Evolutionary conservation across 1,140 invertebrate species (phyloP).

Genomic region (Drosophila murphyi): DNA sequence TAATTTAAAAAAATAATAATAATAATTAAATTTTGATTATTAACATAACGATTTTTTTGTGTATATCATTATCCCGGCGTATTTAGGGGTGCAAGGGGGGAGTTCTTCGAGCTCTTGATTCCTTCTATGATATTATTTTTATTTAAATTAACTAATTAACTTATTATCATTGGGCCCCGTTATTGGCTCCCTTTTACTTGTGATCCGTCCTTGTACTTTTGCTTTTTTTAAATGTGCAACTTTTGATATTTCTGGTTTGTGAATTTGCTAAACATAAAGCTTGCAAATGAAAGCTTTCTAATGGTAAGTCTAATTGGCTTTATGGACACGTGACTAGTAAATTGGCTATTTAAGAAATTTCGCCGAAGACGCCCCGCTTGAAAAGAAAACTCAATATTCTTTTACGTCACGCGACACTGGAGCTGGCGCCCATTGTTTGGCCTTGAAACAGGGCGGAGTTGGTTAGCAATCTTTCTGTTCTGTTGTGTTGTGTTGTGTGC

Average conservation of each 20-base stretch:
- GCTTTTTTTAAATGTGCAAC: background rate
- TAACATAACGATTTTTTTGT: too few relatives aligned
- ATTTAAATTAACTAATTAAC: too few relatives aligned
- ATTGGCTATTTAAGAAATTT: conserved; percentile 42
- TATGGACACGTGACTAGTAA: conserved; percentile 59
- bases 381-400: conserved; percentile 65
- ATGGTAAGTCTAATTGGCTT: conserved; percentile 64
- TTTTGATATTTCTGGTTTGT: conserved; percentile 40
- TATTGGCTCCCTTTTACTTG: background rate
- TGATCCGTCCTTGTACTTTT: background rate
- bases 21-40: conserved; percentile 11
- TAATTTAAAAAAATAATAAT: conserved; percentile 12
- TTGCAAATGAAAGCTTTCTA: conserved; percentile 28
- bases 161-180: background rate
- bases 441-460: conserved; percentile 58
- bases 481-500: background rate
- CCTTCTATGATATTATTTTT: too few relatives aligned
- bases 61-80: too few relatives aligned
- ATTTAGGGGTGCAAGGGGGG: too few relatives aligned
- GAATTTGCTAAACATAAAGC: conserved; percentile 44
- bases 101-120: too few relatives aligned
- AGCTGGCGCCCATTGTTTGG: conserved; percentile 62
- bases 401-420: conserved; percentile 75
- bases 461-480: conserved; percentile 1
- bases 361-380: conserved; percentile 39